These are phyloP conservation scores for Sula dactylatra DNA, from an alignment of 2,113 vertebrate species.

Conservation along the genomic window DNA sequence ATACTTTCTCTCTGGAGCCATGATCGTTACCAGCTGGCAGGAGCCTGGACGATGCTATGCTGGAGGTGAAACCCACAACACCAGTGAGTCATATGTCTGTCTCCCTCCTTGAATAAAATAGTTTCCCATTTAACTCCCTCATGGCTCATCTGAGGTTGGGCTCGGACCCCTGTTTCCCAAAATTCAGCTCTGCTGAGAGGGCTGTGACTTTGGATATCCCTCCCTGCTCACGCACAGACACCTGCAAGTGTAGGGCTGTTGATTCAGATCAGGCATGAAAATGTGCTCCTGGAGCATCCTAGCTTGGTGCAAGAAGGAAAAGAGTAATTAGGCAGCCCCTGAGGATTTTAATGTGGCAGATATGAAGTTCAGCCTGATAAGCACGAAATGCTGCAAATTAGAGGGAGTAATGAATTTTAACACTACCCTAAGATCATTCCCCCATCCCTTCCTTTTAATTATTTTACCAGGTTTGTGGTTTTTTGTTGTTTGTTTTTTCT, in stretches of 20 bases:
- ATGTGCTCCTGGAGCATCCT: not conserved
- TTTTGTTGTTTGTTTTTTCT: not conserved
- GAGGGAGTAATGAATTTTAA: slow-evolving; percentile 10
- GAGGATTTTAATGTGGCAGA: not conserved
- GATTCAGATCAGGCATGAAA: not conserved
- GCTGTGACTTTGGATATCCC: not conserved
- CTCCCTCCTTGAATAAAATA: not conserved
- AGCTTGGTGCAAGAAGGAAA: not conserved
- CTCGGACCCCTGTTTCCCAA: not conserved
- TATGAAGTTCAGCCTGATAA: not conserved
- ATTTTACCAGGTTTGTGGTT: not conserved
- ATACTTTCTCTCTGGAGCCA: not conserved
- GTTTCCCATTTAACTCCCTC: not conserved
- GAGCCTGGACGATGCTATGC: not conserved
- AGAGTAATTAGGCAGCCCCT: not conserved
- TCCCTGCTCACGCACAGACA: not conserved
- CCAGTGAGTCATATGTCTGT: not conserved
- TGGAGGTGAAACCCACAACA: not conserved
- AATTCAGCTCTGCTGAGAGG: not conserved
- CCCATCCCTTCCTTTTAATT: not conserved
- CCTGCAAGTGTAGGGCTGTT: not conserved
- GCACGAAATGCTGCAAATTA: slow-evolving; percentile 4
- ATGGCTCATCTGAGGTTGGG: not conserved
- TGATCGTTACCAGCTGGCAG: not conserved
- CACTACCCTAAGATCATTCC: not conserved